These are phyloP conservation scores for Anastatus disparis DNA, from an alignment of 1,140 invertebrate species.

Conservation along the genomic window DNA sequence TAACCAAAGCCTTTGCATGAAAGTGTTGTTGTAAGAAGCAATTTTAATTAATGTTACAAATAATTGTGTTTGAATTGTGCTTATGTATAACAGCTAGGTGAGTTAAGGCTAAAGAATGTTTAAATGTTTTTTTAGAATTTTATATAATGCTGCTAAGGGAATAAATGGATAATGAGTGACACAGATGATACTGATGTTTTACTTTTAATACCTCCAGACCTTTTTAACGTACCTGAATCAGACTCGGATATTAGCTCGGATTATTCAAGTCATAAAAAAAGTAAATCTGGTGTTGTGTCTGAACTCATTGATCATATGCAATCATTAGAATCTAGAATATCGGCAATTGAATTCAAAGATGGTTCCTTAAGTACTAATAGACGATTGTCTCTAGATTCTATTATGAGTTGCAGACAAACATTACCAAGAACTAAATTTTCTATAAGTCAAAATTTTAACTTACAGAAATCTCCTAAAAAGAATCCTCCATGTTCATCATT, in stretches of 20 bases:
- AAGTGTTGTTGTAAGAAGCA: neutral
- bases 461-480: constrained; percentile 53
- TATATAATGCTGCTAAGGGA: constrained; percentile 37
- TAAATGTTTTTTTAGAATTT: constrained; percentile 9
- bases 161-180: constrained; percentile 77
- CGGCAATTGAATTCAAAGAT: constrained; percentile 63
- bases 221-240: constrained; percentile 71
- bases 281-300: constrained; percentile 68
- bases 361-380: constrained; percentile 43
- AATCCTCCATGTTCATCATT: constrained; percentile 50
- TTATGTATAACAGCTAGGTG: neutral
- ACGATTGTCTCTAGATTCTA: constrained; percentile 9
- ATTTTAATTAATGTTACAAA: neutral
- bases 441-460: constrained; percentile 52
- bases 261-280: constrained; percentile 51
- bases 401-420: constrained; percentile 38
- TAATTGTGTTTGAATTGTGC: neutral
- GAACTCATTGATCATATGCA: constrained; percentile 73
- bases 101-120: neutral
- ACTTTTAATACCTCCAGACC: constrained; percentile 79
- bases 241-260: constrained; percentile 67
- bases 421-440: constrained; percentile 48
- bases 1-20: neutral
- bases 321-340: constrained; percentile 70
- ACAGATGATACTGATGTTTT: constrained; percentile 85